A percentile compares a stretch with the other conserved stretches of the same genome.
Evolutionary conservation across 2,113 vertebrate genomes (phyloP).

Genomic region (Chloropsis cyanopogon): DNA sequence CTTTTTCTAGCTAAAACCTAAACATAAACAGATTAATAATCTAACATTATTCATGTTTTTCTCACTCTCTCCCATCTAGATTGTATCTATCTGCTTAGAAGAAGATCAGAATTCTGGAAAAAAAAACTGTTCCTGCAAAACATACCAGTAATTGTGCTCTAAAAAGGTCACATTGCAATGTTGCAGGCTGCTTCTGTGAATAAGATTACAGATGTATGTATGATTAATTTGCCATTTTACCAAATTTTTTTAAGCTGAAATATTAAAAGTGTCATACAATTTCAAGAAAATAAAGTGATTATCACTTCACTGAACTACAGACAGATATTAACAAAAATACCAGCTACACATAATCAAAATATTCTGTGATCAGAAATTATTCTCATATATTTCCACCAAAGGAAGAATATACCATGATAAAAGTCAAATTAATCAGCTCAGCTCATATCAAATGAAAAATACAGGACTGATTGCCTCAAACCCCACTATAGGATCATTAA

Average conservation of each 20-base stretch:
- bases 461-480: neutral
- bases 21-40: neutral
- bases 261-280: neutral
- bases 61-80: neutral
- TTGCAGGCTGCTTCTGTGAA: neutral
- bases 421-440: neutral
- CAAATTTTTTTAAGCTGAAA: neutral
- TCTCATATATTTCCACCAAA: neutral
- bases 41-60: neutral
- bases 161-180: neutral
- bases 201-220: neutral
- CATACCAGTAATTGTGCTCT: neutral
- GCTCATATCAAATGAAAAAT: neutral
- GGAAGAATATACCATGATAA: neutral
- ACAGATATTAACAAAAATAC: neutral
- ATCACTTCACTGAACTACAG: neutral
- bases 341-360: neutral
- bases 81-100: neutral
- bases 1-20: neutral
- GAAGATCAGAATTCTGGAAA: neutral
- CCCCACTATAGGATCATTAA: neutral
- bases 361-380: neutral
- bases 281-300: neutral
- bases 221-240: conserved; percentile 15
- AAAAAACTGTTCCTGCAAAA: neutral